Evolutionary conservation across 1,140 invertebrate species (phyloP), one percentile per base, ranked within the genome.

Genomic region (Drosophila nigrodunni): DNA sequence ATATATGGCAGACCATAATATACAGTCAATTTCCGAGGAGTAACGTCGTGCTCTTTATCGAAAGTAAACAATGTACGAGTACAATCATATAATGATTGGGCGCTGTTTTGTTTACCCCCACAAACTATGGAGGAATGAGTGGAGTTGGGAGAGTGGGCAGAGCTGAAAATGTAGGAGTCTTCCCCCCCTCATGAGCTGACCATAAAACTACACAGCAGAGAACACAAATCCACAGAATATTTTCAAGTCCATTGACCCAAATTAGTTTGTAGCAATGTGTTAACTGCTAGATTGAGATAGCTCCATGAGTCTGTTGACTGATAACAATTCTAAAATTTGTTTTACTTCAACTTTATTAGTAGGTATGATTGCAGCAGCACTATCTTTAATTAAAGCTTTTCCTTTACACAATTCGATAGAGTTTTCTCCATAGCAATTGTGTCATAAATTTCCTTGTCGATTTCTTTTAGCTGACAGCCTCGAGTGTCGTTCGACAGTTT

Each of bases 241-340:
- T 79, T 71, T 81, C 75, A 76, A 82, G 80, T 82, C 80, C 80
- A 82, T 82, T 82, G 80, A 82, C 80, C 80, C 71, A 82, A 75
- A 78, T 82, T 78, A 37, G 70, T 61, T 30, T 15, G 43, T 54
- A 66, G 75, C 75, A 82, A 82, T 82, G 80, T 82, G 80, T 78
- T 82, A 67, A 68, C 52, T 67, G 50, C n/a, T 44, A 10, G 64
- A 69, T 67, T 61, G 25, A 60, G 55, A 77, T 76, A 82, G 55
- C 60, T 82, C 60, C 78, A 74, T 65, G 54, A 41, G 44, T 25
- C 57, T 57, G 65, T 58, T 59, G 74, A 82, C 70, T 78, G 80
- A 82, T 82, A 82, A 78, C 25, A 82, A 61, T 44, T 11, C 21
- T 35, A 46, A 62, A 69, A 69, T 64, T 30, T 80, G 25, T 46